phyloP scores from a whole-genome alignment of 1,140 invertebrate species.

The Scylla paramamosain region DNA sequence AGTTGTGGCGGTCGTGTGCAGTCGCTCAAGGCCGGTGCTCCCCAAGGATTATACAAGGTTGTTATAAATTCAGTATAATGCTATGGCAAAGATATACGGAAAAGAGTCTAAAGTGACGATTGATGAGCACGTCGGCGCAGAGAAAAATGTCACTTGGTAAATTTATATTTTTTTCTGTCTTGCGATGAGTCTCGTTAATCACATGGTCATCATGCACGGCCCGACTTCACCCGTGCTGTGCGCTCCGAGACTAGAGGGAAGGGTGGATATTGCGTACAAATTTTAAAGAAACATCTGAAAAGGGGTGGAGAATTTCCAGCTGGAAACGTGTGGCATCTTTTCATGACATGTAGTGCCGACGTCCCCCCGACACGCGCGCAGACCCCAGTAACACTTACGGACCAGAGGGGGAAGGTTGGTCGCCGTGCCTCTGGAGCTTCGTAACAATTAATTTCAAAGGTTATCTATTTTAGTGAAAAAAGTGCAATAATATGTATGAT shows the following conservation, averaged over 20 bases:
- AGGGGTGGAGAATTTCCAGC: neutral
- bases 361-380: constrained; percentile 64
- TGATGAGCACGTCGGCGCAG: constrained; percentile 65
- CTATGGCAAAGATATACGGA: constrained; percentile 47
- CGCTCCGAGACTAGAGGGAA: neutral
- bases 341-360: constrained; percentile 69
- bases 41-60: neutral
- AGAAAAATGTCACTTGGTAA: constrained; percentile 49
- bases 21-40: neutral
- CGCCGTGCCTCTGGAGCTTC: constrained; percentile 67
- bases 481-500: constrained; percentile 67
- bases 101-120: constrained; percentile 60
- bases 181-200: neutral
- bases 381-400: constrained; percentile 67
- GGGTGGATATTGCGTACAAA: neutral
- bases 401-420: constrained; percentile 60
- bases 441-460: constrained; percentile 67
- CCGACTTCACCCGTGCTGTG: neutral
- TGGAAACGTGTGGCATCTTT: constrained; percentile 46
- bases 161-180: constrained; percentile 12
- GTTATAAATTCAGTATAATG: neutral
- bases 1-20: neutral
- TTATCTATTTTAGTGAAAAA: constrained; percentile 69
- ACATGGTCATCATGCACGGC: neutral
- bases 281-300: neutral